These are phyloP conservation scores for Aphyosemion australe DNA, from an alignment of 2,113 vertebrate genomes.

Conservation along the genomic window DNA sequence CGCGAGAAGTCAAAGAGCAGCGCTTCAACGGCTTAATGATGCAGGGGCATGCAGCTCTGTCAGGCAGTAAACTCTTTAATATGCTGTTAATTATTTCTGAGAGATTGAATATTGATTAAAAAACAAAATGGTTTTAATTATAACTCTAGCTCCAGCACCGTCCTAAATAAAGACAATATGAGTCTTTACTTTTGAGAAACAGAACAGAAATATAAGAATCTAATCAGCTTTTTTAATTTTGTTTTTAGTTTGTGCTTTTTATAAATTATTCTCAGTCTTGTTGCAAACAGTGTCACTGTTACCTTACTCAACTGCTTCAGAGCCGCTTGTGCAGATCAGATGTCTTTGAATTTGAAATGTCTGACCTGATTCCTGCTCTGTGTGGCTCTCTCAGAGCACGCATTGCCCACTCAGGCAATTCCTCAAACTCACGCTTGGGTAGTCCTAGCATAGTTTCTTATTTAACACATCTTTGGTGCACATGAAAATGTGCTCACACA, in stretches of 20 bases:
- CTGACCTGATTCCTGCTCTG: slow-evolving; percentile 48
- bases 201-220: slow-evolving; percentile 37
- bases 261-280: slow-evolving; percentile 10
- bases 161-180: slow-evolving; percentile 64
- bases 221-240: slow-evolving; percentile 24
- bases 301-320: slow-evolving; percentile 23
- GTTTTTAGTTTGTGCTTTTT: slow-evolving; percentile 15
- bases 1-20: slow-evolving; percentile 72
- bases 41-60: slow-evolving; percentile 66
- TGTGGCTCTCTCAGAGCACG: slow-evolving; percentile 38
- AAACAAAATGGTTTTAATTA: slow-evolving; percentile 79
- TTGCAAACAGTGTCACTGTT: slow-evolving; percentile 6
- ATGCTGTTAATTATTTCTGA: slow-evolving; percentile 82
- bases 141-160: slow-evolving; percentile 60
- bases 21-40: slow-evolving; percentile 75
- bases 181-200: slow-evolving; percentile 56
- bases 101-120: slow-evolving; percentile 83
- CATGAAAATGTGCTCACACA: slow-evolving; percentile 22
- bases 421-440: slow-evolving; percentile 49
- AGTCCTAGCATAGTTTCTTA: slow-evolving; percentile 33
- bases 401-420: slow-evolving; percentile 54
- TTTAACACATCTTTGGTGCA: slow-evolving; percentile 16
- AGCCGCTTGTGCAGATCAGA: slow-evolving; percentile 29
- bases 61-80: slow-evolving; percentile 79
- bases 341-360: slow-evolving; percentile 57